Percentiles rank a stretch among this genome's conserved stretches.
Conservation (phyloP, 2,888 invertebrate species). For the Trachelus stipa region DNA sequence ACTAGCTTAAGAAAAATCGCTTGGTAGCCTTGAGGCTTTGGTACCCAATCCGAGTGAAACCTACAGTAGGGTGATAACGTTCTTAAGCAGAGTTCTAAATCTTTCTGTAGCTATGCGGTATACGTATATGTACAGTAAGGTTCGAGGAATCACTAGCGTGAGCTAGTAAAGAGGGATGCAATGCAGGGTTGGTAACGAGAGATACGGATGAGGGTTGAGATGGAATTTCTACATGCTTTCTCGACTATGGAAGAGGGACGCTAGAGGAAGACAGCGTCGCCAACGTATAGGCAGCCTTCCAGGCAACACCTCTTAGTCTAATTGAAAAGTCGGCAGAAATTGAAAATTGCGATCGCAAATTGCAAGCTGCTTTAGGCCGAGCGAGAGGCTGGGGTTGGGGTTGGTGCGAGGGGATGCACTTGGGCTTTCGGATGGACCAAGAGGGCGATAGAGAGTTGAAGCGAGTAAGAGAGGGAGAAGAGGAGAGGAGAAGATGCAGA, state of each 20-base stretch:
- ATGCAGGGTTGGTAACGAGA: background rate
- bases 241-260: background rate
- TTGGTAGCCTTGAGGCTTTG: background rate
- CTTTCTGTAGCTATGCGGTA: background rate
- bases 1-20: background rate
- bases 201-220: background rate
- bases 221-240: background rate
- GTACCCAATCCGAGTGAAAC: background rate
- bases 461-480: constrained; percentile 27
- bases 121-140: background rate
- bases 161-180: background rate
- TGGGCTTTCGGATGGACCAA: constrained; percentile 23
- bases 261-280: background rate
- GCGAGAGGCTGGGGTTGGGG: constrained; percentile 29
- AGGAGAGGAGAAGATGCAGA: constrained; percentile 36
- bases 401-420: constrained; percentile 23
- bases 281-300: constrained; percentile 27
- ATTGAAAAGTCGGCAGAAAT: constrained; percentile 67
- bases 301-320: constrained; percentile 65
- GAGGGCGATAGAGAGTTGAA: constrained; percentile 13
- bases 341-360: constrained; percentile 67
- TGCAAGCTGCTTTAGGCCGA: constrained; percentile 64
- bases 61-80: background rate
- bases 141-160: background rate
- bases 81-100: background rate